A percentile compares a stretch with the other conserved stretches of the same genome.
Conservation (phyloP, 37 sponge, comb jelly and placozoan species). For the Geodia barretti region DNA sequence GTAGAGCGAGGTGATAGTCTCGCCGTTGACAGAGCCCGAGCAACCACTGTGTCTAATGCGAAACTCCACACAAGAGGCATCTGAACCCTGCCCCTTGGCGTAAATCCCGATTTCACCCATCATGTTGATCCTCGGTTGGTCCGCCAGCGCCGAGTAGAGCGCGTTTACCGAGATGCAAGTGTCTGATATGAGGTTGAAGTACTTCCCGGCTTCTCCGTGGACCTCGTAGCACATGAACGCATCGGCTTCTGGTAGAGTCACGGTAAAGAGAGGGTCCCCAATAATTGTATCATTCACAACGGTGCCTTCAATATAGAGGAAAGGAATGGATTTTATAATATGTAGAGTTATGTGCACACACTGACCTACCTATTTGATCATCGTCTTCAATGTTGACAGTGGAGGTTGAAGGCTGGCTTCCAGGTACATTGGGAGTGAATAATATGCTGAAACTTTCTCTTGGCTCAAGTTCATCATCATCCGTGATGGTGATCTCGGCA, state of each 20-base stretch:
- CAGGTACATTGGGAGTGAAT: background rate
- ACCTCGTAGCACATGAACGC: slow-evolving; percentile 67
- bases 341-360: too few species aligned
- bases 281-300: slow-evolving; percentile 44
- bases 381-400: too few species aligned
- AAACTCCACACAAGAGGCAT: slow-evolving; percentile 27
- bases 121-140: slow-evolving; percentile 16
- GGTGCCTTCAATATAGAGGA: background rate
- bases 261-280: slow-evolving; percentile 60
- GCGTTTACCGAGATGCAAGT: slow-evolving; percentile 62
- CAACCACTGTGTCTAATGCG: slow-evolving; percentile 45
- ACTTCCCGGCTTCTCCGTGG: slow-evolving; percentile 38
- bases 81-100: background rate
- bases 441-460: too few species aligned
- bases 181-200: slow-evolving; percentile 67
- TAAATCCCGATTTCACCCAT: slow-evolving; percentile 47
- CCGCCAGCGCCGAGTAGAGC: slow-evolving; percentile 35
- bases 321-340: background rate
- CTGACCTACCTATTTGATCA: too few species aligned
- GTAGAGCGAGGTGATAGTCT: background rate
- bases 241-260: slow-evolving; percentile 3
- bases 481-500: too few species aligned
- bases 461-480: too few species aligned
- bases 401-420: too few species aligned
- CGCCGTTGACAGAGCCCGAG: slow-evolving; percentile 2